Conservation (phyloP, 2,888 invertebrate species). For the Acleris holmiana region DNA sequence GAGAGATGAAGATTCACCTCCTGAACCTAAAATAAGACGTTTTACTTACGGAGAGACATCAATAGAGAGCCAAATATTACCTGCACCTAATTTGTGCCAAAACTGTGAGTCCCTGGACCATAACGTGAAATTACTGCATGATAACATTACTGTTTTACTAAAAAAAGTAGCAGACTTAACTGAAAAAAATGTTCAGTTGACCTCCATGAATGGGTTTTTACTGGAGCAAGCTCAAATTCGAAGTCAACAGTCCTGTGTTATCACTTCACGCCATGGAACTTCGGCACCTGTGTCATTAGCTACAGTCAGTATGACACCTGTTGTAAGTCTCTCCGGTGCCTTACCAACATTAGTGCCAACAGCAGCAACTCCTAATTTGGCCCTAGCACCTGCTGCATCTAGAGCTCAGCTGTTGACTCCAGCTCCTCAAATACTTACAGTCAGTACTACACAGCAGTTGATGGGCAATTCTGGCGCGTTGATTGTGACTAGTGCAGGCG, state of each 20-base stretch:
- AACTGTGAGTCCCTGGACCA: conserved; percentile 74
- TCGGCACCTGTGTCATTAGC: conserved; percentile 78
- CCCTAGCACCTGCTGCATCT: conserved; percentile 75
- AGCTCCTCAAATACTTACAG: conserved; percentile 76
- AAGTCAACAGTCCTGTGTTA: conserved; percentile 75
- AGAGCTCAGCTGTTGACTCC: conserved; percentile 76
- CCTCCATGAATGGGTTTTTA: conserved; percentile 80
- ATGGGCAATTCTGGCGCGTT: conserved; percentile 77
- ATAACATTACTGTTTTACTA: conserved; percentile 76
- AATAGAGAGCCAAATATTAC: conserved; percentile 64
- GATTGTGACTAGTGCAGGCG: conserved; percentile 80
- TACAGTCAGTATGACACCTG: conserved; percentile 78
- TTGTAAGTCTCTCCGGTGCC: conserved; percentile 75
- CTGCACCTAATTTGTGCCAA: conserved; percentile 58
- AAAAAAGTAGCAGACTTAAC: conserved; percentile 75
- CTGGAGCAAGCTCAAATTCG: conserved; percentile 72
- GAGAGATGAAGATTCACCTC: conserved; percentile 72
- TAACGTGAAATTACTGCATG: conserved; percentile 75
- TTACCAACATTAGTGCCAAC: conserved; percentile 73
- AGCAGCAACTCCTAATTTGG: conserved; percentile 68
- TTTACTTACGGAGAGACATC: conserved; percentile 64
- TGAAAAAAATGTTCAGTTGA: conserved; percentile 75
- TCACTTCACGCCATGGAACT: conserved; percentile 76
- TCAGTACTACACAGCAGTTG: conserved; percentile 78
- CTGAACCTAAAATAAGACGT: conserved; percentile 73